These are phyloP conservation scores for Idris sp. DNA, from an alignment of 1,140 invertebrate genomes.

Conservation along the genomic window DNA sequence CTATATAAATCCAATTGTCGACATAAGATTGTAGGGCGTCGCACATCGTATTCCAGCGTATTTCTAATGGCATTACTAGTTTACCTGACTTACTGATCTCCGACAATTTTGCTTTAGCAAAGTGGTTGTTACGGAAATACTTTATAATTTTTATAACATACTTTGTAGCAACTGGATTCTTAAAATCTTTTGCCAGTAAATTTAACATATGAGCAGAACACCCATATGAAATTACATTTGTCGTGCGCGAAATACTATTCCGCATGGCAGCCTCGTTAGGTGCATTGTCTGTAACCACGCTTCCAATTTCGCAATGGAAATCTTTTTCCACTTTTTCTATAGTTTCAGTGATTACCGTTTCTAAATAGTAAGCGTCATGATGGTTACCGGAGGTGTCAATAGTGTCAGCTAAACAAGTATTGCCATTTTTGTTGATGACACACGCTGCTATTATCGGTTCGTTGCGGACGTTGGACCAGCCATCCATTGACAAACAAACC, in stretches of 20 bases:
- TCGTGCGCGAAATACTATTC: neutral
- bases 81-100: constrained; percentile 7
- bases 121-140: too few species aligned
- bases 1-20: neutral
- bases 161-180: neutral
- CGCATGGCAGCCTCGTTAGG: neutral
- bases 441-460: constrained; percentile 1
- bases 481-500: neutral
- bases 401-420: too few species aligned
- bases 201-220: neutral
- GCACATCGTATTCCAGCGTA: constrained; percentile 12
- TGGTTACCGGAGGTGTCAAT: constrained; percentile 7
- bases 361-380: constrained; percentile 1
- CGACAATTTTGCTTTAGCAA: constrained; percentile 18
- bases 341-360: neutral
- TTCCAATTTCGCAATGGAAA: neutral
- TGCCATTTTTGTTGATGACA: neutral
- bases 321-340: neutral
- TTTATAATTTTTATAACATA: neutral
- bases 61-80: constrained; percentile 23
- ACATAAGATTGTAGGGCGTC: neutral
- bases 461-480: too few species aligned
- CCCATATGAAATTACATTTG: neutral
- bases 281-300: neutral
- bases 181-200: constrained; percentile 2